Base-by-base conservation (phyloP, 2,888 invertebrate genomes). In the Nymphalis urticae region DNA sequence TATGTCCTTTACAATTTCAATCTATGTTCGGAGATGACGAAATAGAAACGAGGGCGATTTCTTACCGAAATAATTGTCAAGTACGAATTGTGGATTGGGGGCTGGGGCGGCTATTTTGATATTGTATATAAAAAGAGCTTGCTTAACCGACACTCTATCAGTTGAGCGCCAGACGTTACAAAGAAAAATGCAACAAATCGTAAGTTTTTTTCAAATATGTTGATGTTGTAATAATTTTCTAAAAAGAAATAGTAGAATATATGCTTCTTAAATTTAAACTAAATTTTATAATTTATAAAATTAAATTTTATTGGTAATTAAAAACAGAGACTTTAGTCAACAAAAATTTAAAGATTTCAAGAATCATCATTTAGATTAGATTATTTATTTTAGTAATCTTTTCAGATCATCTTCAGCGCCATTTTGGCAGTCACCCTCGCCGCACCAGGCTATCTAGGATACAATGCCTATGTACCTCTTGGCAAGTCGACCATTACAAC, bases 61-160 rank as follows among this genome's bases (percentile, higher is more conserved):
- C 63, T 62, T 69, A 62, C 62, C 56, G 60, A 58, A 54, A 71
- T 60, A 77, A 69, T 73, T 73, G 72, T 75, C 81, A 80, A 82
- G 84, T 78, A 77, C 82, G 78, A 73, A 79, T 79, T 77, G 81
- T 76, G 79, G 84, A 80, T 13, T 13, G 13, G 13, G 42, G 42
- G 13, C 76, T 84, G 80, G 80, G 80, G 77, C 80, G 79, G 78
- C 79, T 79, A 80, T 84, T 80, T 80, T 77, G 73, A 75, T 73
- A 36, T 17, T 8, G 76, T 74, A 82, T 86, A 87, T 89, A 89
- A 83, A 88, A 88, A 82, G 80, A 78, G 75, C 74, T 69, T 63
- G 62, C 68, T 61, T 59, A 64, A 76, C 75, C 73, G 67, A 64
- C 69, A 66, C 79, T 72, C 62, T 82, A 86, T 88, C 89, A 89